Percentiles rank a stretch among this genome's conserved stretches.
phyloP scores from a whole-genome alignment of 2,888 invertebrate genomes.

The Oscheius sp. region DNA sequence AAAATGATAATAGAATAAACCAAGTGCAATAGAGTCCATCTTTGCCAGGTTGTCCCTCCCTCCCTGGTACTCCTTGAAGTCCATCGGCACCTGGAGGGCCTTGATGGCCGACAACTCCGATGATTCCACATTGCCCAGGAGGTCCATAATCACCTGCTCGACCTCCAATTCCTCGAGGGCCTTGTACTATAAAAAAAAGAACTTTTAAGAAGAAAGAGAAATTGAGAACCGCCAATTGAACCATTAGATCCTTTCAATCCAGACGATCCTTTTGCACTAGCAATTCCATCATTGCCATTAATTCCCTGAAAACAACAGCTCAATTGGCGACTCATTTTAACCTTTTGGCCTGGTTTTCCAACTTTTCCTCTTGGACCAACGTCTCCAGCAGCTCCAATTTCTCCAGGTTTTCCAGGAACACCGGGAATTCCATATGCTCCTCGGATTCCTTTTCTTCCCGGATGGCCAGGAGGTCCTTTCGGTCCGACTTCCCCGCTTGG shows the following conservation, averaged over 20 bases:
- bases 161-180: constrained; percentile 27
- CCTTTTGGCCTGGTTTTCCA: constrained; percentile 34
- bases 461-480: constrained; percentile 32
- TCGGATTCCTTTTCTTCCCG: constrained; percentile 39
- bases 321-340: neutral
- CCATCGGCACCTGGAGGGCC: constrained; percentile 24
- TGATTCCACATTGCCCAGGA: constrained; percentile 4
- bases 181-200: constrained; percentile 12
- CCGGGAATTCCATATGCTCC: constrained; percentile 42
- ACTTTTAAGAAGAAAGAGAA: neutral
- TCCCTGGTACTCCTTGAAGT: constrained; percentile 1
- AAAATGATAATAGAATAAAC: too few relatives aligned
- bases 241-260: constrained; percentile 19
- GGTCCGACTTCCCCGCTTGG: constrained; percentile 22
- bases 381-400: constrained; percentile 35
- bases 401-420: constrained; percentile 34
- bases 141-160: constrained; percentile 22
- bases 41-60: constrained; percentile 13
- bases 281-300: constrained; percentile 7
- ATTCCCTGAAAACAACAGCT: neutral
- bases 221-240: constrained; percentile 1
- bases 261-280: neutral
- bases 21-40: constrained; percentile 22
- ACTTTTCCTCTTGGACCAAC: constrained; percentile 37
- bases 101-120: neutral